phyloP scores from a whole-genome alignment of 2,888 invertebrate genomes.

The Lepidonotus clava region DNA sequence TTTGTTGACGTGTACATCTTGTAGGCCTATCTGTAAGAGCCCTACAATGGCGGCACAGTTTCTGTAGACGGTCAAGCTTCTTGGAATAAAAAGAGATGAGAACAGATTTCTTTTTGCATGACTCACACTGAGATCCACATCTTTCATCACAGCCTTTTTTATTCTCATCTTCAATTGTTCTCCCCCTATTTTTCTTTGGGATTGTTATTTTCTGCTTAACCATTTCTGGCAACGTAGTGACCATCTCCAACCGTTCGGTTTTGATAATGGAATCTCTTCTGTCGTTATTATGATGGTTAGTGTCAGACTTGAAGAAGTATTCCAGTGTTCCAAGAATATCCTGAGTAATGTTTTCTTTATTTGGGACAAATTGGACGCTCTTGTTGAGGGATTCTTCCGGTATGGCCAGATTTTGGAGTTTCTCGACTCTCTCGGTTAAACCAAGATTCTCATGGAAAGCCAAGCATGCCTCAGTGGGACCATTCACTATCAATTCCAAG shows the following conservation, averaged over 20 bases:
- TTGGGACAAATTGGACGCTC: background rate
- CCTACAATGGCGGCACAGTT: constrained; percentile 17
- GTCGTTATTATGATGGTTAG: background rate
- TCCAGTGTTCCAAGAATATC: constrained; percentile 9
- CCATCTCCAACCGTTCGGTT: background rate
- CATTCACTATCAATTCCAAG: background rate
- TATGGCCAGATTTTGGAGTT: background rate
- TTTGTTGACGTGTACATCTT: no score
- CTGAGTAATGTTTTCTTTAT: background rate
- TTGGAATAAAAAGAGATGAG: background rate
- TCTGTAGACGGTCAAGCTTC: background rate
- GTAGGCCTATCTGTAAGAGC: constrained; percentile 1
- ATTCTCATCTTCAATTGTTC: background rate
- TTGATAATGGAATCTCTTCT: background rate
- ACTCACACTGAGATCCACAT: background rate
- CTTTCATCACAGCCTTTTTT: background rate
- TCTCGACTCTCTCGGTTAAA: background rate
- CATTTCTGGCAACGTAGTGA: background rate
- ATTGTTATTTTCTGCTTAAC: background rate
- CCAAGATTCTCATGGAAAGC: background rate
- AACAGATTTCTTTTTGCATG: background rate
- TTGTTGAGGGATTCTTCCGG: background rate
- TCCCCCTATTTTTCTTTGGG: background rate
- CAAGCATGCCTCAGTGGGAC: background rate
- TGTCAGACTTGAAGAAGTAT: background rate